Conservation (phyloP, 2,113 vertebrate species). For the Neodontobutis hainanensis region DNA sequence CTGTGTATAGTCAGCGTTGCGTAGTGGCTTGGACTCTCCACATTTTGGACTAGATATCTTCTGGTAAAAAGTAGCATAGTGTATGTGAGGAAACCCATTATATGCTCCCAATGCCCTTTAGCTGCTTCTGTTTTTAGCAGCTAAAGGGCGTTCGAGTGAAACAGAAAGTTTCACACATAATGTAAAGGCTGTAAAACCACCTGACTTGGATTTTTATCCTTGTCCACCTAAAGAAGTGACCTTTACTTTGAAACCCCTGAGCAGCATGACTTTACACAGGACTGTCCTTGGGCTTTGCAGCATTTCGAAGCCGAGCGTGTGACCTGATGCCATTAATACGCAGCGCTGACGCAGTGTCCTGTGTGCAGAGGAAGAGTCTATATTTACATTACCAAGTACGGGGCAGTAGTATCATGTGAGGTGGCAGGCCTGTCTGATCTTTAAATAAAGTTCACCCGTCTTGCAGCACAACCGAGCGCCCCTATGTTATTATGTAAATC, state of each 20-base stretch:
- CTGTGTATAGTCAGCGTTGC: no score
- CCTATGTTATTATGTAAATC: background rate
- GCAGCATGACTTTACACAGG: background rate
- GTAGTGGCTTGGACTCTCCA: no score
- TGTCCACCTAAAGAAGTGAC: constrained; percentile 17
- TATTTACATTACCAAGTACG: constrained; percentile 65
- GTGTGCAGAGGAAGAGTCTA: constrained; percentile 59
- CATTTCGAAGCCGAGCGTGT: constrained; percentile 55
- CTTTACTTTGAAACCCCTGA: constrained; percentile 35
- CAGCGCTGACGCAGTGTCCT: constrained; percentile 59
- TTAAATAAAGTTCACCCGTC: constrained; percentile 9
- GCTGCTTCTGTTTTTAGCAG: background rate
- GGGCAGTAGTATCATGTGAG: constrained; percentile 47
- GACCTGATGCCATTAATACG: constrained; percentile 75
- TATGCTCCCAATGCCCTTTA: background rate
- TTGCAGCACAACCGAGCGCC: constrained; percentile 3
- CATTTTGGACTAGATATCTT: no score
- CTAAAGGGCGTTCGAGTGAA: background rate
- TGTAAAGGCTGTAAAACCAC: background rate
- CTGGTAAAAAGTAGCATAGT: no score
- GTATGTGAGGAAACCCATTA: no score
- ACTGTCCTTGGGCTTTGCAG: constrained; percentile 54
- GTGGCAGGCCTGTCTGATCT: constrained; percentile 31
- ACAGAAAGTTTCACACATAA: background rate
- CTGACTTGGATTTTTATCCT: constrained; percentile 3